phyloP scores from a whole-genome alignment of 2,888 invertebrate genomes.

The Acronicta psi region DNA sequence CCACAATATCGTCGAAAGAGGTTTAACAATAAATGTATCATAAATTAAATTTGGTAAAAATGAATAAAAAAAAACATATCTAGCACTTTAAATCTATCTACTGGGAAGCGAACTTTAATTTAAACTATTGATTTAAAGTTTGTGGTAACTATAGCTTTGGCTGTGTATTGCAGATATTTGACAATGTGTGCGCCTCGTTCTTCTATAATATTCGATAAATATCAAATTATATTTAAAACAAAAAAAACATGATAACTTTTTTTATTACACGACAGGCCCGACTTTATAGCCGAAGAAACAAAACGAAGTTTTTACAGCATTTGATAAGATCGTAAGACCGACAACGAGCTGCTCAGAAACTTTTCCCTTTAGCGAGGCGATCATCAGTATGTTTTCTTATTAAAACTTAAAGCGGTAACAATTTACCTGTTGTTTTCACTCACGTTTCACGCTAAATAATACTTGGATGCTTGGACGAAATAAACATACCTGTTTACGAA shows the following conservation, averaged over 20 bases:
- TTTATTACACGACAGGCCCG: conserved; percentile 30
- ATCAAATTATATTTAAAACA: neutral
- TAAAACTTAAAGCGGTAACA: conserved; percentile 42
- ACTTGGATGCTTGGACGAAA: conserved; percentile 38
- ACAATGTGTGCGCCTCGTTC: no score
- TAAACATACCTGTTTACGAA: no score
- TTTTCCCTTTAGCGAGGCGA: conserved; percentile 40
- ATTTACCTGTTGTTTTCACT: conserved; percentile 48
- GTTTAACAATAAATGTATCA: no score
- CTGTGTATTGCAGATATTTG: no score
- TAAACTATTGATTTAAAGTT: no score
- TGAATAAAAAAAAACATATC: no score
- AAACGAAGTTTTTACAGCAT: conserved; percentile 46
- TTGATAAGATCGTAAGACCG: conserved; percentile 47
- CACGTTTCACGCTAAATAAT: conserved; percentile 53
- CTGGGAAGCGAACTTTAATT: no score
- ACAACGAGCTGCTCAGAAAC: conserved; percentile 43
- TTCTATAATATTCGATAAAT: no score
- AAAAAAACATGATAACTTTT: conserved; percentile 16
- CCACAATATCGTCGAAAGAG: no score
- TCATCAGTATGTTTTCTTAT: conserved; percentile 51
- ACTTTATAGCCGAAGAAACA: conserved; percentile 34
- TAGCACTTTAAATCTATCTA: no score
- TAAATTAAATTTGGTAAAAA: no score
- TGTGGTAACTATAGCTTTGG: no score